A percentile compares a stretch with the other conserved stretches of the same genome.
phyloP scores from a whole-genome alignment of 1,140 invertebrate species.

The Trypoxylus dichotomus region DNA sequence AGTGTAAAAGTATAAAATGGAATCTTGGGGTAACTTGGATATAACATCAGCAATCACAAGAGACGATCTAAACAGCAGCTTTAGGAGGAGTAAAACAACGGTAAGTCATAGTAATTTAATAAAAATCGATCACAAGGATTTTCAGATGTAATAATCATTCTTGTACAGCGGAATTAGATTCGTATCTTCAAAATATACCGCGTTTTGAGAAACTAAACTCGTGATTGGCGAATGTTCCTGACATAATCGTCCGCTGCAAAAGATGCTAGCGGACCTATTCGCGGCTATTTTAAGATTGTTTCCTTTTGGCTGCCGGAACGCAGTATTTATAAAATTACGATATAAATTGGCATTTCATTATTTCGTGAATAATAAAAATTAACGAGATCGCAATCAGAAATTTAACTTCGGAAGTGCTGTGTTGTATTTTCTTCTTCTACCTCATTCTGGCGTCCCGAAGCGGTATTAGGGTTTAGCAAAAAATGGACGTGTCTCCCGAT shows the following conservation, averaged over 20 bases:
- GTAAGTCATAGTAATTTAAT: no score
- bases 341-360: conserved; percentile 15
- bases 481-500: conserved; percentile 67
- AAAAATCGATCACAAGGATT: no score
- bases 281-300: background rate
- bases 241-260: background rate
- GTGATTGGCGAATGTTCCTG: background rate
- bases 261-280: background rate
- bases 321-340: background rate
- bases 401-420: background rate
- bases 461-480: conserved; percentile 26
- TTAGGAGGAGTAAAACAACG: conserved; percentile 58
- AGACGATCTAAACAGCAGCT: conserved; percentile 61
- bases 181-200: background rate
- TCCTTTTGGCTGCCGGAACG: background rate
- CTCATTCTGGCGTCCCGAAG: background rate
- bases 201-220: background rate
- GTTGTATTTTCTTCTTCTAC: background rate
- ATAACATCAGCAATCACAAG: conserved; percentile 63
- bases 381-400: background rate
- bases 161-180: background rate
- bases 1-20: conserved; percentile 53
- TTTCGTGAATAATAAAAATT: background rate
- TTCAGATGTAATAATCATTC: background rate
- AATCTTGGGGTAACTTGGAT: conserved; percentile 66